These are phyloP conservation scores for Acyrthosiphon pisum DNA, from an alignment of 1,140 invertebrate species.

Conservation along the genomic window DNA sequence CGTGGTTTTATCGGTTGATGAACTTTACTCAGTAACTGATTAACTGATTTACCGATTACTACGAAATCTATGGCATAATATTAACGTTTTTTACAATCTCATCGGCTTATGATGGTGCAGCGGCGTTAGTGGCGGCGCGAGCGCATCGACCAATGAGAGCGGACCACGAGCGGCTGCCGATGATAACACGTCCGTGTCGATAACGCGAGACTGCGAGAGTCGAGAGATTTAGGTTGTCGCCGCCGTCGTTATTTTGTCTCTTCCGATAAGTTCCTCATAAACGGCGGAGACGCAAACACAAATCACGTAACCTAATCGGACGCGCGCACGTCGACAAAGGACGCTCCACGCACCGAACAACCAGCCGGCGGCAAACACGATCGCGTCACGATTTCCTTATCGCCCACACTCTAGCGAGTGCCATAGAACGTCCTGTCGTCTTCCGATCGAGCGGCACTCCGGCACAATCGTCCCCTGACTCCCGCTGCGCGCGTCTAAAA, in stretches of 20 bases:
- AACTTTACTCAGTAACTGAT: not conserved
- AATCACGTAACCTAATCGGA: not conserved
- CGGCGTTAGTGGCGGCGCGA: not conserved
- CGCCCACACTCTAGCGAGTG: not conserved
- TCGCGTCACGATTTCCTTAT: not conserved
- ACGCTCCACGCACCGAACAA: not conserved
- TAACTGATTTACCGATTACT: not conserved
- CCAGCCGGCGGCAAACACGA: not conserved
- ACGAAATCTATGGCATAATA: not conserved
- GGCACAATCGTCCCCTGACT: not conserved
- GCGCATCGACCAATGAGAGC: not conserved
- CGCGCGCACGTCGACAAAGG: not conserved
- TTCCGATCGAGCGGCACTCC: not conserved
- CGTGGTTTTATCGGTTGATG: not conserved
- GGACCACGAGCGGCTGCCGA: constrained; percentile 29
- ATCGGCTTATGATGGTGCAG: not conserved
- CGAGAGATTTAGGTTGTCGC: not conserved
- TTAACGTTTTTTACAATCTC: constrained; percentile 3
- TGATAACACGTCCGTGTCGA: constrained; percentile 13
- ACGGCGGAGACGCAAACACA: not conserved
- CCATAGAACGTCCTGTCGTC: not conserved
- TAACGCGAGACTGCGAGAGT: not conserved
- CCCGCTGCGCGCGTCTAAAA: not conserved
- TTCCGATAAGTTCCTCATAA: not conserved
- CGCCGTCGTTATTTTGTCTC: not conserved